Evolutionary conservation across 2,113 vertebrate species (phyloP).

Genomic region (Rhynchomys soricoides): DNA sequence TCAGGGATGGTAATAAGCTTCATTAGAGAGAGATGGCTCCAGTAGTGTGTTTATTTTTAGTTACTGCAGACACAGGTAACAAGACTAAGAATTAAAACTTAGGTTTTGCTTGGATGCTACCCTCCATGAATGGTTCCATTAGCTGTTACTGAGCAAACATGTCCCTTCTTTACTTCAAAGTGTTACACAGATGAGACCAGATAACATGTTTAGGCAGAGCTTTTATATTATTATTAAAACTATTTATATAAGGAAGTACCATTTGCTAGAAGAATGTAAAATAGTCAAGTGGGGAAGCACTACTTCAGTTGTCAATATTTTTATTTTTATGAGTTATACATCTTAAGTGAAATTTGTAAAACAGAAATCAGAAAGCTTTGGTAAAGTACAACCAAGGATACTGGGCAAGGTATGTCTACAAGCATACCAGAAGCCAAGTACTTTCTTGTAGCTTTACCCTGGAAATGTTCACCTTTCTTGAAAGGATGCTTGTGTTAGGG

Average conservation of each 20-base stretch:
- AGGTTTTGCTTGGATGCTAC: neutral
- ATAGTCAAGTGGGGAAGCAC: neutral
- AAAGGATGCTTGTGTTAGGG: neutral
- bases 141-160: neutral
- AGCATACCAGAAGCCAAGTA: neutral
- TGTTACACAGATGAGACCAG: constrained; percentile 34
- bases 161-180: neutral
- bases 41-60: constrained; percentile 5
- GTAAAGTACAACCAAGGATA: neutral
- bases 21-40: neutral
- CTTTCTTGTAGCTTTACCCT: neutral
- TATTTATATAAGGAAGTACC: neutral
- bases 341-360: neutral
- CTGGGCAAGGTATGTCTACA: neutral
- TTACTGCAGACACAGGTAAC: neutral
- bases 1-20: neutral
- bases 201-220: neutral
- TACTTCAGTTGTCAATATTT: constrained; percentile 41
- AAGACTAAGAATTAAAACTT: constrained; percentile 6
- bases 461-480: constrained; percentile 5
- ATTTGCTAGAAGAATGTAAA: constrained; percentile 14
- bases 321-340: neutral
- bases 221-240: constrained; percentile 39
- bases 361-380: constrained; percentile 32
- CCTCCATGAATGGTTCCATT: neutral